Base-by-base conservation (phyloP, 2,113 vertebrate genomes). In the Pungitius pungitius region DNA sequence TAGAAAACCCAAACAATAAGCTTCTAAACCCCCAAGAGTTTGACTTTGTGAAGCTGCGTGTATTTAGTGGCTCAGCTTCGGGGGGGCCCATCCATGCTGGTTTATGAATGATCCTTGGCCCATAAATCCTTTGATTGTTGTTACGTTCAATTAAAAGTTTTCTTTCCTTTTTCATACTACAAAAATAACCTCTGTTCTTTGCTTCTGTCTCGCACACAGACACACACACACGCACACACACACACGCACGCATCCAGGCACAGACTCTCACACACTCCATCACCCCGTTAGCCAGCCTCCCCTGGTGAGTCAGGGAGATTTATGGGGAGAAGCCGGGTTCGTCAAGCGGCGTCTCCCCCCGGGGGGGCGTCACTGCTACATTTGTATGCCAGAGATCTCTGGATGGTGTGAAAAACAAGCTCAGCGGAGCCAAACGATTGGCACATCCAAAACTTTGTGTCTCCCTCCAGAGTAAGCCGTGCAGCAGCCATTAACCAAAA, bases 341-440 rank as follows among this genome's bases (percentile, higher is more conserved):
- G 86, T 89, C 83, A 88, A 90, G 85, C 61, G 30, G 69, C 54
- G 51, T 85, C 81, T 87, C 81, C 78, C 76, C 90, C 87, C 33
- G 30, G 18, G 33, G 82, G 76, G 85, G 87, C 83, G 88, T 79
- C 86, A 78, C 82, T 72, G 73, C 81, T 88, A 65, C 85, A 91
- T 93, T 91, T 91, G 89, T 93, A 93, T 93, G 82, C 92, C 84
- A 70, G 35, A 72, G 83, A 90, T 83, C 57, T 83, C 83, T 88
- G 47, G 30, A 55, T 80, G 65, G 69, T 10, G 70, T 86, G 82
- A 84, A 91, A 75, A 83, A 91, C 81, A 90, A 83, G 62, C 81
- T 58, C 56, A 65, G 62, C 66, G 70, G 73, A 80, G 70, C 55
- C 75, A 57, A 37, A 70, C 67, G 78, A 85, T 83, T 84, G 81